Conservation (phyloP, 2,888 invertebrate genomes). For the Smittia aterrima region DNA sequence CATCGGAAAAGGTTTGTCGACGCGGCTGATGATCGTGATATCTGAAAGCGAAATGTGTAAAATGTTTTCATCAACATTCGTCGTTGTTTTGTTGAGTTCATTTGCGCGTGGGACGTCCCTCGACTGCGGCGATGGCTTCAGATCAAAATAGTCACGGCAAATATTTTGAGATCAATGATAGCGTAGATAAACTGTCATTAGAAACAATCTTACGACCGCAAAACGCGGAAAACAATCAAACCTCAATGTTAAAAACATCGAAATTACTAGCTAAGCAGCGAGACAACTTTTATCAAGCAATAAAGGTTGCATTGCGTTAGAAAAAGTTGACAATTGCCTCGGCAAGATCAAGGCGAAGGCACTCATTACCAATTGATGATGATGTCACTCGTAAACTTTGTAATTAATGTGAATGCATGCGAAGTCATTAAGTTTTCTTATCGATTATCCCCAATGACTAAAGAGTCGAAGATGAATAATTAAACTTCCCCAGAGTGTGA, state of each 20-base stretch:
- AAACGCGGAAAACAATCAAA: background rate
- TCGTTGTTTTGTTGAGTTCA: background rate
- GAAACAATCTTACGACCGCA: background rate
- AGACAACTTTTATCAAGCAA: background rate
- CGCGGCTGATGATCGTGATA: background rate
- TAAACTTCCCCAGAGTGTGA: no score
- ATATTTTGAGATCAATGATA: background rate
- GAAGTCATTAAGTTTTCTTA: no score
- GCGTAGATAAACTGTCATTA: background rate
- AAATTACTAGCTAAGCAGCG: background rate
- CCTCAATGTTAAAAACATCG: background rate
- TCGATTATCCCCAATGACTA: no score
- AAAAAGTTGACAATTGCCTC: background rate
- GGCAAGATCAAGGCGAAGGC: background rate
- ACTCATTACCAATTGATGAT: background rate
- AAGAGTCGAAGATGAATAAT: no score
- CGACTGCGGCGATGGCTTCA: no score
- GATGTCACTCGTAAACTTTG: no score
- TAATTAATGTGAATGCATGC: no score
- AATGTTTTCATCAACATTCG: background rate
- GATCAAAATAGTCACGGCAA: background rate
- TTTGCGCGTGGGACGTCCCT: no score
- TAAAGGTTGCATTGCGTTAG: background rate
- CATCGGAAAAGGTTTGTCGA: background rate
- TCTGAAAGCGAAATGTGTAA: background rate